Conservation (phyloP, 2,888 invertebrate genomes). For the Stenichneumon culpator region DNA sequence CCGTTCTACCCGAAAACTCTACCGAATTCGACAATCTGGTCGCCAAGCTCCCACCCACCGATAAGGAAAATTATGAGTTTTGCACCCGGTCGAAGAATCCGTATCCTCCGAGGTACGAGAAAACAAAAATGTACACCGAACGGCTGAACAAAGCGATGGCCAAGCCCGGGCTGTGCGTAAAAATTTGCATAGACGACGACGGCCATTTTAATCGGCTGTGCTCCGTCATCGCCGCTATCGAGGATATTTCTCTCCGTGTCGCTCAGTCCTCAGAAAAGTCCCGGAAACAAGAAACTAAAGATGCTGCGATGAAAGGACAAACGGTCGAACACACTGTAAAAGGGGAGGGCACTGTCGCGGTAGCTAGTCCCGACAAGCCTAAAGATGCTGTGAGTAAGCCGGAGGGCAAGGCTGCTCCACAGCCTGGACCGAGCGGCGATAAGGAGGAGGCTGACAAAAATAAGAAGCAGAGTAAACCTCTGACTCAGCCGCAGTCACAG, state of each 20-base stretch:
- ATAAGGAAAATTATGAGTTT: not conserved
- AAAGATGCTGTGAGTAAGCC: not conserved
- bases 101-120: constrained; percentile 42
- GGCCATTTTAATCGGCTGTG: constrained; percentile 69
- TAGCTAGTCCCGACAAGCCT: not conserved
- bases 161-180: constrained; percentile 5
- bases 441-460: not conserved
- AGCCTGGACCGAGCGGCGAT: not conserved
- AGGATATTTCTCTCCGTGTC: constrained; percentile 49
- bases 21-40: constrained; percentile 61
- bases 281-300: constrained; percentile 5
- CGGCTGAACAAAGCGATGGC: constrained; percentile 45
- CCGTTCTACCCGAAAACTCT: not conserved
- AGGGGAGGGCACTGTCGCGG: not conserved
- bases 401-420: not conserved
- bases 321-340: not conserved
- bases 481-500: not conserved
- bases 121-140: constrained; percentile 33
- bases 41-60: constrained; percentile 1
- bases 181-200: constrained; percentile 50
- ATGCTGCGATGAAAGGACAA: not conserved
- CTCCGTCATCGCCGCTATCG: constrained; percentile 68
- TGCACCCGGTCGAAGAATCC: constrained; percentile 60
- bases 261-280: constrained; percentile 37
- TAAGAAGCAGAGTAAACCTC: not conserved